phyloP scores from a whole-genome alignment of 2,113 vertebrate genomes.

The Telmatochromis brachygnathus region DNA sequence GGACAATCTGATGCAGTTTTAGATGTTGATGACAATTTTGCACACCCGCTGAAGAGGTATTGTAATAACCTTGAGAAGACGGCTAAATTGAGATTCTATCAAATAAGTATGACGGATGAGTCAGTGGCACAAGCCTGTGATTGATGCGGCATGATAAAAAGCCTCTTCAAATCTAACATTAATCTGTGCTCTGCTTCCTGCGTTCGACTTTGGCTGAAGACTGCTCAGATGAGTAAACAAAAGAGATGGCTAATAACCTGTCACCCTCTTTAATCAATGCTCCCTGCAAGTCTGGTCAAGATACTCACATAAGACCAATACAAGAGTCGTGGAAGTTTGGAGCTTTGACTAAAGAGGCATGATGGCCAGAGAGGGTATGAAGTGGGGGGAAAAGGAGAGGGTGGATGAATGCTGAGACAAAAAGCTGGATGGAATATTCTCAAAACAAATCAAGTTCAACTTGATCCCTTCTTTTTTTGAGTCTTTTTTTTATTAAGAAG shows the following conservation, averaged over 20 bases:
- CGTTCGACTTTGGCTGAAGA: not conserved
- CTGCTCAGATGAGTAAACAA: constrained; percentile 26
- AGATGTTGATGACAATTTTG: not conserved
- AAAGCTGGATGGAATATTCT: not conserved
- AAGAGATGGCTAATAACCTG: constrained; percentile 29
- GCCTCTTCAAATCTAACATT: constrained; percentile 25
- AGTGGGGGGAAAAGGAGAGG: not conserved
- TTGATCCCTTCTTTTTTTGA: not conserved
- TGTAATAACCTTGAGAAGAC: constrained; percentile 32
- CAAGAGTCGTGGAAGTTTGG: not conserved
- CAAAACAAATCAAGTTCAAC: not conserved
- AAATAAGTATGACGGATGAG: constrained; percentile 17
- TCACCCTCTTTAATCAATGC: constrained; percentile 28
- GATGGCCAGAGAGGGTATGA: not conserved
- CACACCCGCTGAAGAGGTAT: not conserved
- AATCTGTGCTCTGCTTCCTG: constrained; percentile 11
- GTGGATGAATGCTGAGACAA: not conserved
- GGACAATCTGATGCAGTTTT: not conserved
- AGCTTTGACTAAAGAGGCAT: not conserved
- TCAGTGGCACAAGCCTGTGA: not conserved
- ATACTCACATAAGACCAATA: not conserved
- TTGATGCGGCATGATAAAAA: constrained; percentile 15
- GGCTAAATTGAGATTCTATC: constrained; percentile 24
- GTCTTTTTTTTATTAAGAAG: not conserved
- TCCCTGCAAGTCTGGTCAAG: not conserved